phyloP scores from a whole-genome alignment of 2,888 invertebrate species.

The Podotricha telesiphe region DNA sequence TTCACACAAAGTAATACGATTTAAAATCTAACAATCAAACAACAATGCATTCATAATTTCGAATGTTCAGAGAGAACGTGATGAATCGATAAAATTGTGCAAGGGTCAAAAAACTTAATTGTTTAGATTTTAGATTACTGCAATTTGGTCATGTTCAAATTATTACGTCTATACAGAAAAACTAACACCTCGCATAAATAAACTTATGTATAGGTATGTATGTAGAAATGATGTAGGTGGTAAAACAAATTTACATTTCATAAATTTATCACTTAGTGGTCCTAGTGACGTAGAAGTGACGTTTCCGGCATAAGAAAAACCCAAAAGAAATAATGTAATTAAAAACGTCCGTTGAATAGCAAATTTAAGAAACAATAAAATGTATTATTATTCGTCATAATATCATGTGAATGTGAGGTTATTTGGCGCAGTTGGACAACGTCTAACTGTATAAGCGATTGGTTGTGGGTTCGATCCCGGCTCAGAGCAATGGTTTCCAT shows the following conservation, averaged over 20 bases:
- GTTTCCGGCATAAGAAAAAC: slow-evolving; percentile 19
- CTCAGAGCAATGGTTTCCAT: too few species aligned
- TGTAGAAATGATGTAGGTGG: slow-evolving; percentile 16
- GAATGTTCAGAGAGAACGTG: slow-evolving; percentile 23
- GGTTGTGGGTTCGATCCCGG: too few species aligned
- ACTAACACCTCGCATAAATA: not conserved
- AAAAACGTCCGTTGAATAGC: not conserved
- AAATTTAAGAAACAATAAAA: slow-evolving; percentile 2
- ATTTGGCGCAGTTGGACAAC: too few species aligned
- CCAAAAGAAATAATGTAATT: slow-evolving; percentile 1
- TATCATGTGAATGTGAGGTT: too few species aligned
- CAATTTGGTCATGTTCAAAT: not conserved
- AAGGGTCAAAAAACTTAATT: slow-evolving; percentile 32
- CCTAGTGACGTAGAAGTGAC: slow-evolving; percentile 13
- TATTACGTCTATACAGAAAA: slow-evolving; percentile 8
- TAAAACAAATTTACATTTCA: slow-evolving; percentile 10
- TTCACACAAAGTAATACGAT: slow-evolving; percentile 31
- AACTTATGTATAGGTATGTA: not conserved
- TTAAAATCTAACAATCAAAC: slow-evolving; percentile 26
- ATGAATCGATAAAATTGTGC: slow-evolving; percentile 27
- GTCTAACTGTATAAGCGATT: too few species aligned
- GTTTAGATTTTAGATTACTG: slow-evolving; percentile 6
- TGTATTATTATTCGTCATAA: slow-evolving; percentile 16
- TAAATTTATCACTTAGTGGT: slow-evolving; percentile 6
- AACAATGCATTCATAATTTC: slow-evolving; percentile 34